These are phyloP conservation scores for Tonatia bakeri DNA, from an alignment of 2,113 vertebrate species.

Conservation along the genomic window DNA sequence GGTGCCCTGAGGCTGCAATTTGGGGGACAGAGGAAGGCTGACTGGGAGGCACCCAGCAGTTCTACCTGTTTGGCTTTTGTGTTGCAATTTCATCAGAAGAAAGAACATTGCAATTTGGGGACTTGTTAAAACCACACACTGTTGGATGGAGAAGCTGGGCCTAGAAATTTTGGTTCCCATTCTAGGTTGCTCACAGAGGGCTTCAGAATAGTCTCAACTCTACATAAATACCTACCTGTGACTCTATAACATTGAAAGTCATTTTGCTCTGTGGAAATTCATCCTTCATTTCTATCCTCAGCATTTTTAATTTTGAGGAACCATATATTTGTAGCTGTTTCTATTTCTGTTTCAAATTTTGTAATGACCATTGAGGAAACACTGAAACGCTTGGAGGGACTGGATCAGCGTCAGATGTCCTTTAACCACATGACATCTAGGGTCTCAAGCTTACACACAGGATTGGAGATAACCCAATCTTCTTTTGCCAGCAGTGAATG, in stretches of 20 bases:
- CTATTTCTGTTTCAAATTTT: not conserved
- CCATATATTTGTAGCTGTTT: not conserved
- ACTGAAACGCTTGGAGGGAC: not conserved
- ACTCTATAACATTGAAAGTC: not conserved
- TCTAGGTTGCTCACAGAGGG: not conserved
- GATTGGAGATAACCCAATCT: not conserved
- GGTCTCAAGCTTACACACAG: not conserved
- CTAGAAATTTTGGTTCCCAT: not conserved
- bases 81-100: not conserved
- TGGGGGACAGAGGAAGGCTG: not conserved
- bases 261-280: not conserved
- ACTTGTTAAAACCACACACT: not conserved
- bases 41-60: no score
- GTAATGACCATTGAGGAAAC: not conserved
- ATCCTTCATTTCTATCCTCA: not conserved
- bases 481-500: not conserved
- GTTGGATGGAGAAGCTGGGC: no score
- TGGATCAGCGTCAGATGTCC: accelerated
- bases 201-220: not conserved
- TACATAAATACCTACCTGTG: no score
- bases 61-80: not conserved
- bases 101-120: not conserved
- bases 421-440: no score
- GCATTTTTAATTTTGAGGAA: not conserved
- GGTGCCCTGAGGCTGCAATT: not conserved